Base-by-base conservation (phyloP, 35 echinoderm and acorn worm genomes). In the Heliocidaris erythrogramma region DNA sequence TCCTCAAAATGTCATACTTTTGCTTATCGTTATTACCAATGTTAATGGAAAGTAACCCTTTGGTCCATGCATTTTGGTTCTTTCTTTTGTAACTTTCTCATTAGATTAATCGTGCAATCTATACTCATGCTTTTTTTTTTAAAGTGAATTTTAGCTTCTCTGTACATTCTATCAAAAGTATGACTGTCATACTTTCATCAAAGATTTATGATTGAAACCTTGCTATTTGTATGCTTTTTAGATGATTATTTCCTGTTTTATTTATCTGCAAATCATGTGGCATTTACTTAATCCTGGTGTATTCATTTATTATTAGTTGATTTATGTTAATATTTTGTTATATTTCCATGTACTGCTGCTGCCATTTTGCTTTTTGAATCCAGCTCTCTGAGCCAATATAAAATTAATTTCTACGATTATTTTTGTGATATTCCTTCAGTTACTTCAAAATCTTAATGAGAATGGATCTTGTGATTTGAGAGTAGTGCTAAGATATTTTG, bases 81-180 rank as follows among this genome's bases (percentile, higher is more conserved):
- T 78, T 78, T 78, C 65, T 78, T 27, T 69, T 5, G 65, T 89
- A 89, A 89, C 87, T 89, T 89, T 78, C 87, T 89, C 31, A 48
- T 48, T 89, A 89, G 87, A 89, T 89, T 89, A 89, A 89, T 89
- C 47, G 87, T 89, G 87, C 87, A 89, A 89, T 89, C 87, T 89
- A 89, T 89, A 89, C 87, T 89, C 87, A 89, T 47, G 87, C 87
- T 89, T 89, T 89, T 89, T 32, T 86, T 56, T 78, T 78, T 78
- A 47, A 88, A 48, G 47, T 89, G 87, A 47, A 78, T 89, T 47
- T 89, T 32, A 89, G 87, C 87, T 89, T 89, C 47, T 89, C 87
- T 89, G 87, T 89, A 89, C 87, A 89, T 89, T 89, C 87, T 89
- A 89, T n/a, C 27, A 9, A 11, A 16, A 47, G 87, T 89, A 89